Evolutionary conservation across 2,797 vertebrate genomes (phyloP), one percentile per base, ranked within the genome.

Genomic region (Xenops minutus): DNA sequence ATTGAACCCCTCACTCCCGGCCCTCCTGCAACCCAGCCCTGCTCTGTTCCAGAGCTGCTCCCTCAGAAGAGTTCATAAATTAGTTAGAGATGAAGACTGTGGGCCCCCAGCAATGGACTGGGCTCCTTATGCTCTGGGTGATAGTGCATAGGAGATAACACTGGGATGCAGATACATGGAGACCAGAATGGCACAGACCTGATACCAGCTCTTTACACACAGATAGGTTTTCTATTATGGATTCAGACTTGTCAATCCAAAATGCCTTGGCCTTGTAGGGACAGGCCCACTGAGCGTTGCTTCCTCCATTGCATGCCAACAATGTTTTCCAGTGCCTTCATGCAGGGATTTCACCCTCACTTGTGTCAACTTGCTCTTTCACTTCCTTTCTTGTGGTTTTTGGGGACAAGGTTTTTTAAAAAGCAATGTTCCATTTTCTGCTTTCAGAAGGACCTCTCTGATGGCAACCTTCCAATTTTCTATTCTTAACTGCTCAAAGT

Each of bases 351-450:
- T 86, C 81, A 78, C 46, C 55, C 59, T 44, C 32, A 23, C 55
- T 69, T 69, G 46, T n/a, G 23, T 72, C 51, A n/a, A 73, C 46
- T 80, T 68, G 68, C 24, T 83, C 64, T 92, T 85, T 88, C 52
- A 41, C 75, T 93, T 95, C 85, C 86, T 89, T 76, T 71, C 69
- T 59, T 9, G 4, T 51, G 74, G 34, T 74, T 95, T 93, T 75
- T 3, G 0, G 67, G 61, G 48, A 66, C 27, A 21, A 76, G 22
- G 20, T 30, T 64, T 89, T 89, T 85, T 56, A 39, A 85, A 77
- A 95, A 72, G n/a, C 2, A 1, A 1, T 29, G 44, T 22, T 88
- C 10, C 15, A 22, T 87, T 91, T 89, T 85, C 34, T 73, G 9
- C 75, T 93, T 75, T 63, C 69, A 89, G 64, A 91, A 88, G 61